These are phyloP conservation scores for Pediacus dermestoides DNA, from an alignment of 2,888 invertebrate genomes.

Conservation along the genomic window DNA sequence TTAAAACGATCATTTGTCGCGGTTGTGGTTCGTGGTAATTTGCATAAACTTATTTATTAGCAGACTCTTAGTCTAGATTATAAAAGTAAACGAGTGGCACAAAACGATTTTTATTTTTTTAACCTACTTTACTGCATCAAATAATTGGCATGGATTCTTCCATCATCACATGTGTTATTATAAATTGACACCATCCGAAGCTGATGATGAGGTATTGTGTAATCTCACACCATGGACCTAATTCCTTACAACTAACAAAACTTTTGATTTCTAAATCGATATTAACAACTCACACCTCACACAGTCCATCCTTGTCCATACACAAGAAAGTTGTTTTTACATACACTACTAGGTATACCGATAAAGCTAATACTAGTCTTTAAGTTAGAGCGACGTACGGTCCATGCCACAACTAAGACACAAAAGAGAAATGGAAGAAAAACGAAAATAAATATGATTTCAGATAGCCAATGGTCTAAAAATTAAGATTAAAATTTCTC, in stretches of 20 bases:
- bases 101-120: too few relatives aligned
- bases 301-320: conserved; percentile 25
- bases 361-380: conserved; percentile 17
- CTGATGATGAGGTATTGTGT: conserved; percentile 19
- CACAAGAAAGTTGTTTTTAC: conserved; percentile 35
- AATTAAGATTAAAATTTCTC: conserved; percentile 45
- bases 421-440: conserved; percentile 39
- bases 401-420: conserved; percentile 13
- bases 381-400: conserved; percentile 22
- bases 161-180: conserved; percentile 12
- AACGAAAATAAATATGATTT: conserved; percentile 30
- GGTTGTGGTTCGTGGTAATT: too few relatives aligned
- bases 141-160: too few relatives aligned
- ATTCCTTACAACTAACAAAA: conserved; percentile 26
- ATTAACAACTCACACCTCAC: conserved; percentile 15
- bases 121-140: too few relatives aligned
- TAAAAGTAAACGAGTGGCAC: too few relatives aligned
- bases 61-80: too few relatives aligned
- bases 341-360: conserved; percentile 22
- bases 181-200: conserved; percentile 12
- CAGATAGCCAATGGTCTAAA: conserved; percentile 41
- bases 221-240: conserved; percentile 15
- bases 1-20: too few relatives aligned
- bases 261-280: conserved; percentile 36
- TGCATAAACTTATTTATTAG: too few relatives aligned